Percentiles rank a stretch among this genome's conserved stretches.
These are phyloP conservation scores for Melinaea marsaeus DNA, from an alignment of 2,888 invertebrate genomes.

Conservation along the genomic window DNA sequence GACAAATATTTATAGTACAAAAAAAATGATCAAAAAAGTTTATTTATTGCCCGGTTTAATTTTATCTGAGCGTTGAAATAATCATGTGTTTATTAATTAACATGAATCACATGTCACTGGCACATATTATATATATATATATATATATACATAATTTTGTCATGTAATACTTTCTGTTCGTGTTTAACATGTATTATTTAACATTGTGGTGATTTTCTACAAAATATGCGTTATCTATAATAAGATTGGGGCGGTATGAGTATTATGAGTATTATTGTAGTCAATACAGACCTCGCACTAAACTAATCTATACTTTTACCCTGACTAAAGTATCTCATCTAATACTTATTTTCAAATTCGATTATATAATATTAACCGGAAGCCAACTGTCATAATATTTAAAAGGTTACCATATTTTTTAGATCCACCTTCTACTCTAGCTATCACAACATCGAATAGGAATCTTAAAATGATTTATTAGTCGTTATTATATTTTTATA, in stretches of 20 bases:
- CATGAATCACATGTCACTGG: too few species aligned
- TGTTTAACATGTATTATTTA: background rate
- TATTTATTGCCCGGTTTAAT: too few species aligned
- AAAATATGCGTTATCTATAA: background rate
- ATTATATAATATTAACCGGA: constrained; percentile 17
- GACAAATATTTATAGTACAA: background rate
- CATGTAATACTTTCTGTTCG: too few species aligned
- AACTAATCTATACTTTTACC: constrained; percentile 10
- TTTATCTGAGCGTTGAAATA: background rate
- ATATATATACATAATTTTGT: too few species aligned
- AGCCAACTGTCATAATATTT: constrained; percentile 20
- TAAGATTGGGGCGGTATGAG: constrained; percentile 24
- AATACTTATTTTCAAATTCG: constrained; percentile 10
- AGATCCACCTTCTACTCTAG: constrained; percentile 21
- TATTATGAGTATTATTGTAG: constrained; percentile 7
- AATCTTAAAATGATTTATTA: constrained; percentile 9
- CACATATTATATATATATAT: background rate
- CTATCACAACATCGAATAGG: constrained; percentile 29
- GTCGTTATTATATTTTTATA: too few species aligned
- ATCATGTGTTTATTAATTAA: too few species aligned
- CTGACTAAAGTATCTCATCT: constrained; percentile 16
- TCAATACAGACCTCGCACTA: background rate
- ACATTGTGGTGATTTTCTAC: background rate
- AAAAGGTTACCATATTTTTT: constrained; percentile 10
- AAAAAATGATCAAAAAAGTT: too few species aligned